Base-by-base conservation (phyloP, 2,113 vertebrate species). In the Zeus faber region DNA sequence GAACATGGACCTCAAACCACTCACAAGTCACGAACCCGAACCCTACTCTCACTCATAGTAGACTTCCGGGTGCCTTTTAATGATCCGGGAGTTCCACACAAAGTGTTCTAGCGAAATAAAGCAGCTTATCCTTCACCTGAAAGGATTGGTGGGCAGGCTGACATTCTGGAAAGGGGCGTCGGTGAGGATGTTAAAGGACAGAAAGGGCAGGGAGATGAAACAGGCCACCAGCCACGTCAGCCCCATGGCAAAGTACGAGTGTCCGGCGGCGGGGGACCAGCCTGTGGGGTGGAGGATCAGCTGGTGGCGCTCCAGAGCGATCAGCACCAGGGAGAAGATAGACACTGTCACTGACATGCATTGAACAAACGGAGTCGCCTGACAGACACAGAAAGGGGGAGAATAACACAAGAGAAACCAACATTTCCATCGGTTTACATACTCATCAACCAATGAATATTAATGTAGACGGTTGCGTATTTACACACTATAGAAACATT, bases 301-400 rank as follows among this genome's bases (percentile, higher is more conserved):
- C 67, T 90, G 89, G 67, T 91, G 87, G 1, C 89, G 80, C 76
- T 90, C 89, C 76, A 91, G 73, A 26, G 89, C 87, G 11, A 91
- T 89, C 52, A 90, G 82, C 54, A 89, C 87, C 57, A 91, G 46
- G 1, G 88, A 91, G 54, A 89, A 77, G 61, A 89, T 71, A 0
- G 89, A 91, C 7, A 91, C 89, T 0, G 88, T 91, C 65, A 91
- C 83, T 0, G 89, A 91, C 54, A 83, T 77, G 51, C 89, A 90
- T 81, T 91, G 89, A 0, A 87, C 74, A 17, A 90, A 91, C 6
- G 87, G 85, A 0, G 87, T 90, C 62, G 86, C 81, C 82, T 89
- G 62, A n/a, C 0, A 7, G 31, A 37, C 31, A 31, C 8, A 7
- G 20, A 22, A 6, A 21, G 41, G 14, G 13, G 17, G 10, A 17